Percentiles rank a stretch among this genome's conserved stretches.
These are phyloP conservation scores for Drosophila prolongata DNA, from an alignment of 2,888 invertebrate genomes.

Conservation along the genomic window DNA sequence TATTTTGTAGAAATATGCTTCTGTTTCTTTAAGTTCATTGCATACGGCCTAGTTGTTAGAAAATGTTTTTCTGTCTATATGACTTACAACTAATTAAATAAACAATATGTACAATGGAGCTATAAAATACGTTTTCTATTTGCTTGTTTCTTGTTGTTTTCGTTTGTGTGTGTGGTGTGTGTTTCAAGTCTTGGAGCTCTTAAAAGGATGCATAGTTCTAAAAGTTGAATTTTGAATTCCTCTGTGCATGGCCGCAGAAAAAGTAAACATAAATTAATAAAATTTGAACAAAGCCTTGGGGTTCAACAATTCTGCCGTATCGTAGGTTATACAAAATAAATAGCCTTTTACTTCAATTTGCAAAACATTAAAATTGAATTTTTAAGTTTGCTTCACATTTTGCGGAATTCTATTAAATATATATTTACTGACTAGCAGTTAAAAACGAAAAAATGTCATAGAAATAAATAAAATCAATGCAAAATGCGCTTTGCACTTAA, in stretches of 20 bases:
- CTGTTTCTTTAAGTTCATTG: conserved; percentile 65
- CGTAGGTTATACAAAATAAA: conserved; percentile 54
- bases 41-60: conserved; percentile 52
- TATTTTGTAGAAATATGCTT: conserved; percentile 36
- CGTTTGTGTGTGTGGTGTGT: conserved; percentile 29
- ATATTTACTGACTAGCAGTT: conserved; percentile 79
- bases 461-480: conserved; percentile 71
- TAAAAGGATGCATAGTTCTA: conserved; percentile 52
- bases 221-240: conserved; percentile 72
- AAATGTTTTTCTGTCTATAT: conserved; percentile 44
- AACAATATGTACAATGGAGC: conserved; percentile 72
- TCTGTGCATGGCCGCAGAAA: conserved; percentile 77
- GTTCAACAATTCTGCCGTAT: conserved; percentile 24
- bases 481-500: conserved; percentile 59
- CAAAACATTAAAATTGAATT: conserved; percentile 60
- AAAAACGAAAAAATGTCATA: conserved; percentile 59
- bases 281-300: conserved; percentile 30
- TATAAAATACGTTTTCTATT: conserved; percentile 41
- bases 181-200: conserved; percentile 78
- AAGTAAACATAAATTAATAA: conserved; percentile 35
- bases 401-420: conserved; percentile 41
- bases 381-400: conserved; percentile 50
- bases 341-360: conserved; percentile 70
- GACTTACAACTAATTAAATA: conserved; percentile 70
- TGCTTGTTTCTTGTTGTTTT: conserved; percentile 27